Evolutionary conservation across 2,113 vertebrate genomes (phyloP).

Genomic region (Lepus timidus): DNA sequence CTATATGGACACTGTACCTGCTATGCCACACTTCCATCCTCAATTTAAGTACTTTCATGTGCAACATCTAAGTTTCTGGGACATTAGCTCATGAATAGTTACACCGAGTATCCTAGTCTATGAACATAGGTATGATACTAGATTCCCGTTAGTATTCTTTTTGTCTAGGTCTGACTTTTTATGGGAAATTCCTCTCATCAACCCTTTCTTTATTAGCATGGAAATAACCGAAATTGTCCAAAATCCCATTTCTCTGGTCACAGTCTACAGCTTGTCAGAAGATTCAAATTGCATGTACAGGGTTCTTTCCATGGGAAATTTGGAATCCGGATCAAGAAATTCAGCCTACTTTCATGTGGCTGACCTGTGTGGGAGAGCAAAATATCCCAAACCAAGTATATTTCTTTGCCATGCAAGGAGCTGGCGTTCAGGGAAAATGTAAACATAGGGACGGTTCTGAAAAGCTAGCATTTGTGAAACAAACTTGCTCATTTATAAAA

Average conservation of each 20-base stretch:
- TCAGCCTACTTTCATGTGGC: neutral
- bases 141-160: neutral
- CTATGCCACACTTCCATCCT: no score
- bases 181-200: neutral
- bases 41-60: neutral
- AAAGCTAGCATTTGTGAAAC: no score
- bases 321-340: neutral
- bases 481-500: no score
- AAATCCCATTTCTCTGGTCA: neutral
- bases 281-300: neutral
- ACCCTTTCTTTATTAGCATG: neutral
- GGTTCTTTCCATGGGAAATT: neutral
- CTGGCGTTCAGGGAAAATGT: no score
- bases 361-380: neutral
- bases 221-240: neutral
- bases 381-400: no score
- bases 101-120: neutral
- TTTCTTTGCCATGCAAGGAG: no score
- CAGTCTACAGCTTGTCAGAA: neutral
- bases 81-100: neutral
- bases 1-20: no score
- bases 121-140: neutral
- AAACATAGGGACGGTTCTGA: no score
- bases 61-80: neutral
- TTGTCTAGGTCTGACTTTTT: neutral